Evolutionary conservation across 1,140 invertebrate genomes (phyloP), one percentile per base, ranked within the genome.

Genomic region (Aphelenchoides fujianensis): DNA sequence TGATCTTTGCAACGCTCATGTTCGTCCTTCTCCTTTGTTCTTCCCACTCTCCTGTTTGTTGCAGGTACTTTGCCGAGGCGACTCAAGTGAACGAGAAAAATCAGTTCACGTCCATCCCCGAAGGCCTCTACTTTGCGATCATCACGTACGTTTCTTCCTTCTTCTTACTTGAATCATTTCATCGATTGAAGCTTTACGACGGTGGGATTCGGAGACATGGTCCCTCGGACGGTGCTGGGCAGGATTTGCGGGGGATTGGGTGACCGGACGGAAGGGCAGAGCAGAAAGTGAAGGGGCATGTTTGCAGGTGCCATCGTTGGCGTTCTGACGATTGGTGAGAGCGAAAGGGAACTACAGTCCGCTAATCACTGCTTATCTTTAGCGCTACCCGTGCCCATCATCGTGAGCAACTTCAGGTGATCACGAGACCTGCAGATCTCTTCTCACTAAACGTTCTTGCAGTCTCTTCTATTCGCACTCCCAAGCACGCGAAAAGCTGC

Each of bases 1-100:
- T 98, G 86, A 92, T 98, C 87, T 98, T 98, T 90, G 97, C 95
- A 86, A 94, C 92, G 84, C 91, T 95, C 34, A 48, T n/a, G n/a
- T n/a, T n/a, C n/a, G n/a, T n/a, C n/a, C n/a, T n/a, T n/a, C n/a
- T n/a, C n/a, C n/a, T n/a, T n/a, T n/a, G n/a, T n/a, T n/a, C n/a
- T n/a, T n/a, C n/a, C n/a, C n/a, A n/a, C n/a, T n/a, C n/a, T n/a
- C n/a, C n/a, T n/a, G n/a, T n/a, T n/a, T n/a, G n/a, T n/a, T n/a
- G n/a, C 3, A 68, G 35, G 3, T 64, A 7, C 28, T 64, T 54
- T 64, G 62, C 62, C 23, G 62, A 64, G 23, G 59, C 35, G 30
- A 64, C 62, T 3, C 19, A 64, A 64, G 62, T 64, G 30, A 52
- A 52, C 62, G 28, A 64, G 59, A 12, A 53, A 9, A 64, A 84